phyloP scores from a whole-genome alignment of 2,113 vertebrate species.

The Toxotes jaculatrix region DNA sequence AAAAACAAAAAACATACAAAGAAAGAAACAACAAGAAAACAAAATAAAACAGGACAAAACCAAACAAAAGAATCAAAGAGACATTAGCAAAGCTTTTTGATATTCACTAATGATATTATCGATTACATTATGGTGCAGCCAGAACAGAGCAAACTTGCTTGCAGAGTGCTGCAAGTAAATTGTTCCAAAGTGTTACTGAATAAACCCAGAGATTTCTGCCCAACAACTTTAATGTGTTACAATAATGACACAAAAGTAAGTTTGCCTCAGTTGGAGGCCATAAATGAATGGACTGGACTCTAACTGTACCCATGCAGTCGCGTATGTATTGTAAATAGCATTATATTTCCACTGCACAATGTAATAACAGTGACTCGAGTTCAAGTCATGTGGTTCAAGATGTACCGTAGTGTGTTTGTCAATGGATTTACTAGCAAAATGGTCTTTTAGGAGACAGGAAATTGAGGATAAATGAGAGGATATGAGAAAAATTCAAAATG shows the following conservation, averaged over 20 bases:
- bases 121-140: slow-evolving; percentile 22
- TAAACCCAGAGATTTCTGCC: slow-evolving; percentile 10
- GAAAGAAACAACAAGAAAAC: slow-evolving; percentile 9
- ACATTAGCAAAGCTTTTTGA: slow-evolving; percentile 5
- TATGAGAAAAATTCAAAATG: slow-evolving; percentile 39
- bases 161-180: not conserved
- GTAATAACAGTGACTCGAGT: slow-evolving; percentile 70
- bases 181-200: slow-evolving; percentile 15
- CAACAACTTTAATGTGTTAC: slow-evolving; percentile 19
- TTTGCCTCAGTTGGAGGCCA: slow-evolving; percentile 43
- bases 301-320: slow-evolving; percentile 47
- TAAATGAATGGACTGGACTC: slow-evolving; percentile 31
- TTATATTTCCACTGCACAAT: slow-evolving; percentile 68
- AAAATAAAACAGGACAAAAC: slow-evolving; percentile 21
- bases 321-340: slow-evolving; percentile 79
- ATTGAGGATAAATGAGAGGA: not conserved
- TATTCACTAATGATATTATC: slow-evolving; percentile 10
- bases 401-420: slow-evolving; percentile 72
- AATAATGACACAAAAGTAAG: slow-evolving; percentile 45
- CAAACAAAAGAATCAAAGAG: slow-evolving; percentile 39
- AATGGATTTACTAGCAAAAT: slow-evolving; percentile 64
- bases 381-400: slow-evolving; percentile 73
- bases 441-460: slow-evolving; percentile 49
- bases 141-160: slow-evolving; percentile 7
- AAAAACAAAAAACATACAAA: slow-evolving; percentile 2